A percentile compares a stretch with the other conserved stretches of the same genome.
These are phyloP conservation scores for Doryteuthis pealeii DNA, from an alignment of 1,140 invertebrate species.

Conservation along the genomic window DNA sequence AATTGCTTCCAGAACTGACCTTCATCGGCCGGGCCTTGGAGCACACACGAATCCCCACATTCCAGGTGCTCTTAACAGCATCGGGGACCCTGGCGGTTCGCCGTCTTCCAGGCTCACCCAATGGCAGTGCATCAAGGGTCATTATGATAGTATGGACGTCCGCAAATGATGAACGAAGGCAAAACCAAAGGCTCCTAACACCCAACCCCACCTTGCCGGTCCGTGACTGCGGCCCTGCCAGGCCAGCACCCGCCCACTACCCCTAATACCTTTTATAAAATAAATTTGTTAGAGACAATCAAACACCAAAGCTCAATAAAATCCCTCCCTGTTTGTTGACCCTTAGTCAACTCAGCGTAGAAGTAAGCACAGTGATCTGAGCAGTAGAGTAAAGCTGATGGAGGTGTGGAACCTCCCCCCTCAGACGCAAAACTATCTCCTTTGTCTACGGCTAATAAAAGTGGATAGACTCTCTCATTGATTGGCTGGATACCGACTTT, in stretches of 20 bases:
- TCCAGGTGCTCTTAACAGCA: neutral
- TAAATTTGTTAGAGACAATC: too few species aligned
- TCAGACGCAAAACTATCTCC: too few species aligned
- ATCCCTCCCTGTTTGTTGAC: too few species aligned
- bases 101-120: neutral
- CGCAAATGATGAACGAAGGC: neutral
- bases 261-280: too few species aligned
- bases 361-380: too few species aligned
- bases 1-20: neutral
- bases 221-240: neutral
- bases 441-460: too few species aligned
- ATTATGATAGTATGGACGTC: neutral
- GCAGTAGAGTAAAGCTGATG: too few species aligned
- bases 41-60: neutral
- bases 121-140: neutral
- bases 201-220: neutral
- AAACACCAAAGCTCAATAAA: too few species aligned
- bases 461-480: too few species aligned
- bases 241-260: conserved; percentile 14
- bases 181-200: neutral
- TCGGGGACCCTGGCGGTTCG: neutral
- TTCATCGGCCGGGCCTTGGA: neutral
- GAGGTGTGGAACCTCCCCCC: too few species aligned
- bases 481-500: too few species aligned
- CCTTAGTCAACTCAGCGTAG: too few species aligned